phyloP scores from a whole-genome alignment of 1,140 invertebrate species.

The Kradibia gibbosae region DNA sequence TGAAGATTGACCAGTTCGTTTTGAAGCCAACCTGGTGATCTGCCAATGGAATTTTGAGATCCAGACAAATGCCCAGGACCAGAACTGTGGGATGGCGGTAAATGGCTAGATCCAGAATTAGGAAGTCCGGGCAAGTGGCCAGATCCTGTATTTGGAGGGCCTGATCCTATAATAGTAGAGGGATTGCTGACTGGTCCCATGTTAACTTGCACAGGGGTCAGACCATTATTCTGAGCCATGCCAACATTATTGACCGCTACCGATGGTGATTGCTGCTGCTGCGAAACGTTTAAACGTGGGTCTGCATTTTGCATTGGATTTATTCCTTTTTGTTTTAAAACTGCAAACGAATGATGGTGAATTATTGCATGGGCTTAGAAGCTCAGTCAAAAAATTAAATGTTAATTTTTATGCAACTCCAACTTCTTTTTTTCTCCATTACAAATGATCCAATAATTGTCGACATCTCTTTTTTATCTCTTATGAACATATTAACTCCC shows the following conservation, averaged over 20 bases:
- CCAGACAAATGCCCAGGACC: conserved; percentile 29
- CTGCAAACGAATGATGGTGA: conserved; percentile 70
- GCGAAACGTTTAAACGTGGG: conserved; percentile 70
- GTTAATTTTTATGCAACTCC: conserved; percentile 48
- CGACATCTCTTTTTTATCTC: conserved; percentile 33
- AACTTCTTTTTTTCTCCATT: conserved; percentile 41
- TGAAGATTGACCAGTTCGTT: conserved; percentile 71
- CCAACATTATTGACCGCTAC: conserved; percentile 56
- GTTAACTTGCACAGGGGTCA: conserved; percentile 64
- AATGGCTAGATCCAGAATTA: conserved; percentile 59
- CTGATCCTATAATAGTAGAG: conserved; percentile 26
- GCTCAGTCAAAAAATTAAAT: conserved; percentile 46
- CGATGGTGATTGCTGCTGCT: conserved; percentile 65
- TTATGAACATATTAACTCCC: conserved; percentile 37
- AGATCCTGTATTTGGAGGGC: conserved; percentile 47
- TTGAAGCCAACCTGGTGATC: conserved; percentile 67
- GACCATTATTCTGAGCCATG: conserved; percentile 67
- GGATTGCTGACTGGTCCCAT: conserved; percentile 60
- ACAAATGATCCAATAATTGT: conserved; percentile 43
- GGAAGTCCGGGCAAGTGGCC: conserved; percentile 58
- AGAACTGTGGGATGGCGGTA: conserved; percentile 31
- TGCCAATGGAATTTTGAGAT: conserved; percentile 53
- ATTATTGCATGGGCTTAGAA: conserved; percentile 49
- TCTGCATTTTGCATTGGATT: conserved; percentile 72
- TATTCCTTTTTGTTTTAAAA: conserved; percentile 74